A percentile compares a stretch with the other conserved stretches of the same genome.
Evolutionary conservation across 2,888 invertebrate species (phyloP).

Genomic region (Melikaiella ostensackeni): DNA sequence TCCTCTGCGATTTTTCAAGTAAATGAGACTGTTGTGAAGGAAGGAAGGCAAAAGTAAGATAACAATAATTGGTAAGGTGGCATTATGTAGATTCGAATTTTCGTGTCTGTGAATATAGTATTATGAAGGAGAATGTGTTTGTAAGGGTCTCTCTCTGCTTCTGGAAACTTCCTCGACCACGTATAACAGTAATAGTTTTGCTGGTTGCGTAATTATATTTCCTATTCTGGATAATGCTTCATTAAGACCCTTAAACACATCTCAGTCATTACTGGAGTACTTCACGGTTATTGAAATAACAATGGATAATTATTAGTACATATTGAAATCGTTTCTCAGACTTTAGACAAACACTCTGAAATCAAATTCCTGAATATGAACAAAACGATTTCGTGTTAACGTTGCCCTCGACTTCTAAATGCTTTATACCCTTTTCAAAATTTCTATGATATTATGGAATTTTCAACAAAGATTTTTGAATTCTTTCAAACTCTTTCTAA

Average conservation of each 20-base stretch:
- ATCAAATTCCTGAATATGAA: too few species aligned
- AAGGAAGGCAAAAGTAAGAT: background rate
- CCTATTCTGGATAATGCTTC: slow-evolving; percentile 60
- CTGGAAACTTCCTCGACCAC: slow-evolving; percentile 65
- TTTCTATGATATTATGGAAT: too few species aligned
- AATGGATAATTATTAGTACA: background rate
- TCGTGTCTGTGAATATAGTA: slow-evolving; percentile 8
- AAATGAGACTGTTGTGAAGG: background rate
- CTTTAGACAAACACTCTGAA: too few species aligned
- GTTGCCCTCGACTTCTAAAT: too few species aligned
- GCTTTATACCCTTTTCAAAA: too few species aligned
- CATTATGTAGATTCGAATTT: background rate
- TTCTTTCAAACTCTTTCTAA: too few species aligned
- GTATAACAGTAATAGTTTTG: slow-evolving; percentile 70
- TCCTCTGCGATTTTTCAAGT: background rate
- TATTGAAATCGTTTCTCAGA: background rate
- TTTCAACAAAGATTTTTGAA: too few species aligned
- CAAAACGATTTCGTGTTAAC: too few species aligned
- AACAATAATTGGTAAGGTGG: background rate
- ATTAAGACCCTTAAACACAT: too few species aligned
- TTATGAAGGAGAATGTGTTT: background rate
- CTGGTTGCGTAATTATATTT: slow-evolving; percentile 69
- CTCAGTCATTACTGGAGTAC: too few species aligned
- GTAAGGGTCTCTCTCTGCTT: slow-evolving; percentile 50
- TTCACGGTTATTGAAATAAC: background rate